Evolutionary conservation across 2,888 invertebrate species (phyloP), one percentile per base, ranked within the genome.

Genomic region (Tetanocera ferruginea): DNA sequence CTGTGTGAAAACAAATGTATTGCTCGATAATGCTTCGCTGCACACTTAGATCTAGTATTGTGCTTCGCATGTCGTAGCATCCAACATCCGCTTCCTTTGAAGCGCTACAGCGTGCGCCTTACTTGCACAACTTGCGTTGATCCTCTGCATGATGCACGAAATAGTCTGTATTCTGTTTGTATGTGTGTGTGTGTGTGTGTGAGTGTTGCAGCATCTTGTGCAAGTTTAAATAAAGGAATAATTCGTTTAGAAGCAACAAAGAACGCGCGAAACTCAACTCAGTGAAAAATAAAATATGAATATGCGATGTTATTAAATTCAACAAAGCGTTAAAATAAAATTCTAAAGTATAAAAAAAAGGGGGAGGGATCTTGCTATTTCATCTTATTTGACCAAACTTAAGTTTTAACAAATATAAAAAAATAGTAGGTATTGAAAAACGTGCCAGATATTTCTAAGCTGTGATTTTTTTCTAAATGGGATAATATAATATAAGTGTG

Each of bases 141-240:
- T n/a, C 64, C 28, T 25, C 17, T 31, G 31, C 62, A 19, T 19
- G 51, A 52, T 8, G 17, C 9, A 14, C 31, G 31, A 9, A 9
- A 28, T n/a, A n/a, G n/a, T n/a, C n/a, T n/a, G n/a, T n/a, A n/a
- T n/a, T n/a, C n/a, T n/a, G n/a, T n/a, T n/a, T n/a, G n/a, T n/a
- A 31, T 11, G 23, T 14, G 67, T 43, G 49, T 11, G 57, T 11
- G 23, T 8, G 57, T 5, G 5, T 23, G 5, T 11, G 25, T 11
- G 11, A 23, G 23, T 9, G n/a, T 57, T 57, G 9, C 4, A 28
- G 69, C 51, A 69, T 51, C 69, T 69, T 69, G 69, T 69, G 69
- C 51, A 69, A 28, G 51, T 69, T 69, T 25, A 69, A 69, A 25
- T 69, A 51, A 69, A 69, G 69, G 69, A 69, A 69, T 69, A 69